Percentiles rank a stretch among this genome's conserved stretches.
These are phyloP conservation scores for Sphaerophoria taeniata DNA, from an alignment of 2,888 invertebrate genomes.

Conservation along the genomic window DNA sequence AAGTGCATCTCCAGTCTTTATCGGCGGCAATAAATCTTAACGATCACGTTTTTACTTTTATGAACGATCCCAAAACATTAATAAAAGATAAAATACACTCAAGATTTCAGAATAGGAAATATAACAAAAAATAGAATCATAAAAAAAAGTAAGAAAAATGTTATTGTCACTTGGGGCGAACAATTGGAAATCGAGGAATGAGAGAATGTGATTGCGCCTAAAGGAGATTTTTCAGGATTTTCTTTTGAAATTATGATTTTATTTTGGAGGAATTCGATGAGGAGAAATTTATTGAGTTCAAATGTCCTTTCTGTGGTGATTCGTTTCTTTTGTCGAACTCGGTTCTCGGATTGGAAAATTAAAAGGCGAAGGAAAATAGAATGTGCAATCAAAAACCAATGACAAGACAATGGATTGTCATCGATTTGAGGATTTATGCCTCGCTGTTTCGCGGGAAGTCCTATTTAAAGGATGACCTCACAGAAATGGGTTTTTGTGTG, in stretches of 20 bases:
- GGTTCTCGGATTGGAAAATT: conserved; percentile 29
- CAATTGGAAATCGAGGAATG: conserved; percentile 29
- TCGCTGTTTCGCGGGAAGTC: conserved; percentile 1
- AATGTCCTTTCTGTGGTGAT: conserved; percentile 45
- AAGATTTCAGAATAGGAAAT: conserved; percentile 32
- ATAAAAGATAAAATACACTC: conserved; percentile 44
- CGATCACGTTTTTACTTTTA: conserved; percentile 47
- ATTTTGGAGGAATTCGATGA: conserved; percentile 3
- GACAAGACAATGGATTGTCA: conserved; percentile 45
- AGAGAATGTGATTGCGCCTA: conserved; percentile 45
- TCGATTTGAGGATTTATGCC: conserved; percentile 13
- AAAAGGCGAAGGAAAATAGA: conserved; percentile 41
- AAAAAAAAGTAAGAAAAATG: conserved; percentile 49
- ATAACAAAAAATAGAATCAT: conserved; percentile 24
- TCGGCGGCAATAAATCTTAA: conserved; percentile 63
- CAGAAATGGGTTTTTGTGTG: conserved; percentile 5
- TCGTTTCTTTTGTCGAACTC: conserved; percentile 5
- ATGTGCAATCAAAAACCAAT: not conserved
- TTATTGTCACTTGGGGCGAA: conserved; percentile 56
- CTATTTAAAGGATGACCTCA: conserved; percentile 6
- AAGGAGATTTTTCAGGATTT: conserved; percentile 13
- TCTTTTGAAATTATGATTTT: conserved; percentile 43
- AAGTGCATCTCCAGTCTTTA: conserved; percentile 48
- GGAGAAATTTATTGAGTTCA: conserved; percentile 30
- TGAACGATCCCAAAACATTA: conserved; percentile 54